Conservation (phyloP, 2,888 invertebrate species). For the Sminthurides aquaticus region DNA sequence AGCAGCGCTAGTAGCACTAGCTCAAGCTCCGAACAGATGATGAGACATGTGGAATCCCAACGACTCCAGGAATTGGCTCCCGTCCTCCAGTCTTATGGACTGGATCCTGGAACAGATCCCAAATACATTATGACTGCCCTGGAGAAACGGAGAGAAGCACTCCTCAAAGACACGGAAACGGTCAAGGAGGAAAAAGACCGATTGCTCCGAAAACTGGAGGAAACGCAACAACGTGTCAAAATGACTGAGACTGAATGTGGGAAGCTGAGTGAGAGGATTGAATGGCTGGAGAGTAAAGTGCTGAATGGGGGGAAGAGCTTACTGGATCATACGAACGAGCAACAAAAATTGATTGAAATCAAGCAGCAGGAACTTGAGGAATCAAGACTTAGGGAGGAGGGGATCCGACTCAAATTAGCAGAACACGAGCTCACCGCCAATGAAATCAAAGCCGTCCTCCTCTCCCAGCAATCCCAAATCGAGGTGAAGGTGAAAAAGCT, state of each 20-base stretch:
- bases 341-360: conserved; percentile 80
- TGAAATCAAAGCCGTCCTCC: conserved; percentile 79
- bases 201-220: conserved; percentile 54
- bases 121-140: conserved; percentile 40
- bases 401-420: conserved; percentile 90
- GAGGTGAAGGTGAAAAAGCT: conserved; percentile 91
- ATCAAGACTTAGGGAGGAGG: conserved; percentile 66
- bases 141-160: conserved; percentile 36
- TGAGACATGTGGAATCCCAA: conserved; percentile 14
- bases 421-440: conserved; percentile 86
- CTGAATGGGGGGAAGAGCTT: conserved; percentile 91
- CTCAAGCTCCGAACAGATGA: conserved; percentile 23
- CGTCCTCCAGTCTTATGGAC: conserved; percentile 38
- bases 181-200: conserved; percentile 53
- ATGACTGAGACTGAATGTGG: conserved; percentile 39
- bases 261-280: conserved; percentile 68
- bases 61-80: conserved; percentile 36
- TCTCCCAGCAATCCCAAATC: conserved; percentile 89
- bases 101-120: conserved; percentile 38
- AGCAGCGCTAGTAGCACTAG: conserved; percentile 25
- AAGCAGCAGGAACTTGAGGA: conserved; percentile 80
- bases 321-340: conserved; percentile 89
- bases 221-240: conserved; percentile 58
- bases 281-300: conserved; percentile 84
- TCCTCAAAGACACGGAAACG: conserved; percentile 48